Evolutionary conservation across 2,113 vertebrate genomes (phyloP).

Genomic region (Trachemys scripta): DNA sequence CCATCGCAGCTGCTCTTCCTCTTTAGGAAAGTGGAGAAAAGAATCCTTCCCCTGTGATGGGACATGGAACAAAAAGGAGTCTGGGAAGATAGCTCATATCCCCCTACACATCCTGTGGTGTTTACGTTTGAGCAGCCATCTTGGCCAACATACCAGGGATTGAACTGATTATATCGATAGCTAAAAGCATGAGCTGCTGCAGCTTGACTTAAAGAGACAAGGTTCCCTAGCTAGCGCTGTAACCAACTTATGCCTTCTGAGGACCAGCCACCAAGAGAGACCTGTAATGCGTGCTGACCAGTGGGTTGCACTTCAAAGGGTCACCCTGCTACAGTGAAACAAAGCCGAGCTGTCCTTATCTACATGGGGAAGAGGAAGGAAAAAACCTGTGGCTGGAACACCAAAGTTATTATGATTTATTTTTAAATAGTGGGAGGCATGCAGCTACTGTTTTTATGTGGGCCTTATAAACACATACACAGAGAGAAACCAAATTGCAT

Average conservation of each 20-base stretch:
- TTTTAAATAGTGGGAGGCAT: background rate
- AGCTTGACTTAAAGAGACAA: background rate
- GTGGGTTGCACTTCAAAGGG: background rate
- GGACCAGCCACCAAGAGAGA: background rate
- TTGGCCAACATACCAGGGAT: background rate
- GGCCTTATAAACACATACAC: background rate
- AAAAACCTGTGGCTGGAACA: fast-evolving
- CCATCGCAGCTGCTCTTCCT: background rate
- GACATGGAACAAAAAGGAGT: background rate
- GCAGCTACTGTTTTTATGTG: background rate
- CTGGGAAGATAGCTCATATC: background rate
- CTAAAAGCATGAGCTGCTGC: background rate
- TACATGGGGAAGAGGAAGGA: background rate
- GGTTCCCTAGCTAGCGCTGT: background rate
- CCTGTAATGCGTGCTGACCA: background rate
- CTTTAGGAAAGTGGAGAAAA: background rate
- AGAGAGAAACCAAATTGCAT: background rate
- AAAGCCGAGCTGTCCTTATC: background rate
- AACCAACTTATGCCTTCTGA: background rate
- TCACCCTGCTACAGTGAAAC: too few relatives aligned
- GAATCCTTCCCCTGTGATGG: background rate
- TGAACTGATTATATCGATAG: background rate
- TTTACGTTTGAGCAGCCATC: background rate
- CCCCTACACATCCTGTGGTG: background rate
- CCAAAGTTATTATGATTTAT: background rate